A percentile compares a stretch with the other conserved stretches of the same genome.
Conservation (phyloP, 2,888 invertebrate species). For the Microplitis deprimator region DNA sequence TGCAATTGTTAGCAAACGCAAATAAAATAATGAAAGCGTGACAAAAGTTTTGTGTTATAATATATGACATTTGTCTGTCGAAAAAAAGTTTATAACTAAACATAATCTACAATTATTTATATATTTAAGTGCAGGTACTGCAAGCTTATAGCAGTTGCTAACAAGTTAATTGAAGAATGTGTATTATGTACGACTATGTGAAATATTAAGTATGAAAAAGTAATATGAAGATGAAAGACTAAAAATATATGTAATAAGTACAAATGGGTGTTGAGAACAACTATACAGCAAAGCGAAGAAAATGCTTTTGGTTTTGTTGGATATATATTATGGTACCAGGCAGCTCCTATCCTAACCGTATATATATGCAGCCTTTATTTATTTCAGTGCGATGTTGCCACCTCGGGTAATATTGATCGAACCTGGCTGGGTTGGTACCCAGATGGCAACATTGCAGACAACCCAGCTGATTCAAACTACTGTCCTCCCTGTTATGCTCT, state of each 20-base stretch:
- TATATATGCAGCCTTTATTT: slow-evolving; percentile 50
- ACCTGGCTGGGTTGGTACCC: neutral
- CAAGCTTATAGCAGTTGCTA: neutral
- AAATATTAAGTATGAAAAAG: neutral
- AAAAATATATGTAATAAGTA: neutral
- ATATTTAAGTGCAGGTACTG: neutral
- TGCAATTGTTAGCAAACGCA: neutral
- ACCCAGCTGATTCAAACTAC: slow-evolving; percentile 38
- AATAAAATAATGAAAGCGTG: neutral
- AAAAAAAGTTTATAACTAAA: no score
- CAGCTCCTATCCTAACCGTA: slow-evolving; percentile 29
- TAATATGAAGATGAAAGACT: neutral
- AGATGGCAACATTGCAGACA: slow-evolving; percentile 36
- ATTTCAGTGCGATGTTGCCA: slow-evolving; percentile 60
- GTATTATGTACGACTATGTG: no score
- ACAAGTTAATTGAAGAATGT: neutral
- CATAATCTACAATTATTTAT: no score
- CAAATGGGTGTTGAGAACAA: slow-evolving; percentile 38
- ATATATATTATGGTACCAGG: slow-evolving; percentile 42
- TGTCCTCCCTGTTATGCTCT: slow-evolving; percentile 3
- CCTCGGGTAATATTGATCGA: slow-evolving; percentile 47
- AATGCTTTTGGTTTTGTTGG: neutral
- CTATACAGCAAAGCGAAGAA: slow-evolving; percentile 6
- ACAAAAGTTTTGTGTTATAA: neutral
- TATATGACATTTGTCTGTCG: no score